Evolutionary conservation across 2,888 invertebrate genomes (phyloP).

Genomic region (Ligdia adustata): DNA sequence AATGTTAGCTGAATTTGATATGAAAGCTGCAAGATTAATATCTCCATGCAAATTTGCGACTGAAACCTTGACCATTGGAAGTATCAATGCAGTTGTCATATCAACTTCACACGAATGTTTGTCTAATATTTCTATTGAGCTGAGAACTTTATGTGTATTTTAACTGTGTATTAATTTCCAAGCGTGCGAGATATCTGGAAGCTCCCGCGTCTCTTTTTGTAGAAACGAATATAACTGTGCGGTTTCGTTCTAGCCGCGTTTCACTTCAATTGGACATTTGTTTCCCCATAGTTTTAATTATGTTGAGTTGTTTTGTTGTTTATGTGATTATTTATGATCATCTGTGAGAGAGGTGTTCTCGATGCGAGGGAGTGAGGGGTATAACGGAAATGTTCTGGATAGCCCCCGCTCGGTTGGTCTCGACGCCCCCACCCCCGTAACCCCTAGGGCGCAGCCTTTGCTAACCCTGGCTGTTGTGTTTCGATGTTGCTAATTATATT

Average conservation of each 20-base stretch:
- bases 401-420: constrained; percentile 79
- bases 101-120: constrained; percentile 51
- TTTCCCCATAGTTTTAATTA: constrained; percentile 71
- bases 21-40: constrained; percentile 41
- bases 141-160: constrained; percentile 47
- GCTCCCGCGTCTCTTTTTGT: constrained; percentile 48
- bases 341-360: constrained; percentile 84
- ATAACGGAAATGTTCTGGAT: constrained; percentile 81
- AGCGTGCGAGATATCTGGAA: constrained; percentile 65
- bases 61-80: not conserved
- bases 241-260: constrained; percentile 64
- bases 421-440: constrained; percentile 70
- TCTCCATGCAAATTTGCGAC: not conserved
- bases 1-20: constrained; percentile 51
- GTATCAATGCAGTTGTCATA: constrained; percentile 43
- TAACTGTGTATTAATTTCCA: constrained; percentile 58
- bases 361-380: constrained; percentile 84
- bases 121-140: too few species aligned
- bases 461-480: constrained; percentile 83
- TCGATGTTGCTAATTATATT: constrained; percentile 78
- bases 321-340: constrained; percentile 79
- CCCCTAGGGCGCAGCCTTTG: constrained; percentile 82
- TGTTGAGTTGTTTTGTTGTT: constrained; percentile 76
- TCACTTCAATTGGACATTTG: constrained; percentile 59
- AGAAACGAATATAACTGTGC: constrained; percentile 50